phyloP scores from a whole-genome alignment of 2,797 vertebrate genomes.

The Hyperoplus lanceolatus region DNA sequence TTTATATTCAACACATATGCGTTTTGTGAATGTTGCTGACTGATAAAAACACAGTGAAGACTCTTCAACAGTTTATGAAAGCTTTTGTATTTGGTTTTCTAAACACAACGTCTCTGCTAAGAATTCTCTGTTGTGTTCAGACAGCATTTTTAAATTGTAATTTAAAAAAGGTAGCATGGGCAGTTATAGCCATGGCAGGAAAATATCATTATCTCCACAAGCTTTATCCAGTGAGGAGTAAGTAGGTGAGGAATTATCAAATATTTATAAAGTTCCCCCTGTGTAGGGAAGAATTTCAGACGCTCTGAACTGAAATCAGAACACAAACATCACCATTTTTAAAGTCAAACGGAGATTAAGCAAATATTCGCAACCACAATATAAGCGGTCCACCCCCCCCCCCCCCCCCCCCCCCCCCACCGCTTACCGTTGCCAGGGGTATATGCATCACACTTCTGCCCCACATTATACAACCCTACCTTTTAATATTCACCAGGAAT shows the following conservation, averaged over 20 bases:
- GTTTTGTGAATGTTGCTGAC: slow-evolving; percentile 13
- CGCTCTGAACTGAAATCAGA: slow-evolving; percentile 16
- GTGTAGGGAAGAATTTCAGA: background rate
- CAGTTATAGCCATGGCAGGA: background rate
- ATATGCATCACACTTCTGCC: slow-evolving; percentile 48
- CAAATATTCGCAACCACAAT: slow-evolving; percentile 48
- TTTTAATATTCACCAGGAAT: slow-evolving; percentile 75
- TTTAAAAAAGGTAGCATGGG: background rate
- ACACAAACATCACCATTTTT: slow-evolving; percentile 16
- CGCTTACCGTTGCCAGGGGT: slow-evolving; percentile 16
- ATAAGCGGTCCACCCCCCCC: slow-evolving; percentile 17
- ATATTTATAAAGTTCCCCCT: background rate
- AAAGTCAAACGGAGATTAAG: slow-evolving; percentile 42
- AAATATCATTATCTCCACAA: background rate
- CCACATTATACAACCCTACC: slow-evolving; percentile 38
- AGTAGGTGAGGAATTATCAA: slow-evolving; percentile 1
- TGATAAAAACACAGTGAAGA: slow-evolving; percentile 35
- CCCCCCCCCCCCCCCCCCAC: slow-evolving; percentile 30
- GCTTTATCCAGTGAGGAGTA: slow-evolving; percentile 9
- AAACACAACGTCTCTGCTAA: background rate
- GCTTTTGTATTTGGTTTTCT: slow-evolving; percentile 4
- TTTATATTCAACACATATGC: slow-evolving; percentile 31
- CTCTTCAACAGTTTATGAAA: slow-evolving; percentile 16
- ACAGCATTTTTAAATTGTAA: background rate
- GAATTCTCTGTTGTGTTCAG: slow-evolving; percentile 4